Conservation (phyloP, 2,888 invertebrate genomes). For the Steinernema scapterisci region DNA sequence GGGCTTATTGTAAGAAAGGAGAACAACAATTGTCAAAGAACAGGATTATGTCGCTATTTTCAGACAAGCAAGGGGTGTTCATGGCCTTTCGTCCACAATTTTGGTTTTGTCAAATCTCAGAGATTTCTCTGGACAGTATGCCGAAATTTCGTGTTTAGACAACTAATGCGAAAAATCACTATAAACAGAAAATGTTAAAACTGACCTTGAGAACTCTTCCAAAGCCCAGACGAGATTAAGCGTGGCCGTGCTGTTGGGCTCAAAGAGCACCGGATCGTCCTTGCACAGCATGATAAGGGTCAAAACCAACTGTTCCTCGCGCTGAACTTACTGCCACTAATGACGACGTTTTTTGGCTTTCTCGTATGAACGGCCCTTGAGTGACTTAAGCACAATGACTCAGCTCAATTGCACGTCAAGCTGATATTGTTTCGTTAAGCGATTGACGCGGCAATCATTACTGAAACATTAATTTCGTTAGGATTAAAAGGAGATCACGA, state of each 20-base stretch:
- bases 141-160: too few species aligned
- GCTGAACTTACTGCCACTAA: neutral
- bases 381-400: too few species aligned
- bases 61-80: too few species aligned
- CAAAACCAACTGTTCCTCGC: neutral
- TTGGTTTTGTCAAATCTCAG: too few species aligned
- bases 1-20: too few species aligned
- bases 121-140: too few species aligned
- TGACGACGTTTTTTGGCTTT: neutral
- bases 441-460: neutral
- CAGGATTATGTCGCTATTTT: conserved; percentile 20
- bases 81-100: too few species aligned
- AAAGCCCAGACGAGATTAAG: conserved; percentile 29
- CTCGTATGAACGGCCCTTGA: neutral
- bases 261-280: conserved; percentile 50
- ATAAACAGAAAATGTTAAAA: too few species aligned
- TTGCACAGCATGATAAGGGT: conserved; percentile 44
- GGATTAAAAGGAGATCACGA: neutral
- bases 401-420: too few species aligned
- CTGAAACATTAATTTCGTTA: neutral
- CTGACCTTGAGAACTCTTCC: conserved; percentile 20
- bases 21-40: neutral
- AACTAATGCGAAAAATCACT: too few species aligned
- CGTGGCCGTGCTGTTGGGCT: conserved; percentile 37
- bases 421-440: neutral